Percentiles rank a stretch among this genome's conserved stretches.
Conservation (phyloP, 1,140 invertebrate genomes). For the Epicauta chinensis region DNA sequence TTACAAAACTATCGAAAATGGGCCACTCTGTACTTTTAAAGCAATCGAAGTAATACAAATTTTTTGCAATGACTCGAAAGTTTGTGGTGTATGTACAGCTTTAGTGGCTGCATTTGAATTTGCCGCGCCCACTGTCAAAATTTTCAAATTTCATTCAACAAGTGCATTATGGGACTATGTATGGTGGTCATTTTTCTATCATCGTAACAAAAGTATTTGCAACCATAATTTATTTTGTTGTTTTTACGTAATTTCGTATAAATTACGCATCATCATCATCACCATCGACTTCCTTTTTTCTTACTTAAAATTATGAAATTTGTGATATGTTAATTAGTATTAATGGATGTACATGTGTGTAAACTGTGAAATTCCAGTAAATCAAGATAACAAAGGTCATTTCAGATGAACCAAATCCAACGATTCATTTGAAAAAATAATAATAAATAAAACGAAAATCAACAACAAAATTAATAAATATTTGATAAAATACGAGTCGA, state of each 20-base stretch:
- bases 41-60: no score
- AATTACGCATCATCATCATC: constrained; percentile 11
- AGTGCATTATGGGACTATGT: constrained; percentile 40
- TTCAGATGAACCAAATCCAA: constrained; percentile 41
- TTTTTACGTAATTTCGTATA: no score
- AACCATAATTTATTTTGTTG: not conserved
- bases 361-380: constrained; percentile 23
- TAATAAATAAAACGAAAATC: constrained; percentile 22
- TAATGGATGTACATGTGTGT: constrained; percentile 20
- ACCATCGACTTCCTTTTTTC: constrained; percentile 16
- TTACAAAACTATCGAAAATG: no score
- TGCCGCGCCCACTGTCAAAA: constrained; percentile 13
- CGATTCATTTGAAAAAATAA: constrained; percentile 27
- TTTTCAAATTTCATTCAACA: constrained; percentile 31
- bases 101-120: constrained; percentile 3
- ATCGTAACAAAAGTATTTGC: constrained; percentile 22
- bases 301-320: constrained; percentile 26
- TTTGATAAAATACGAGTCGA: no score
- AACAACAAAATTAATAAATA: not conserved
- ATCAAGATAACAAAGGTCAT: constrained; percentile 33
- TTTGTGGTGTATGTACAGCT: not conserved
- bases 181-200: constrained; percentile 34
- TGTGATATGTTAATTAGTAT: constrained; percentile 35
- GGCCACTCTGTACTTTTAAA: no score
- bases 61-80: no score